These are phyloP conservation scores for Netelia fuscicornis DNA, from an alignment of 2,888 invertebrate genomes.

Conservation along the genomic window DNA sequence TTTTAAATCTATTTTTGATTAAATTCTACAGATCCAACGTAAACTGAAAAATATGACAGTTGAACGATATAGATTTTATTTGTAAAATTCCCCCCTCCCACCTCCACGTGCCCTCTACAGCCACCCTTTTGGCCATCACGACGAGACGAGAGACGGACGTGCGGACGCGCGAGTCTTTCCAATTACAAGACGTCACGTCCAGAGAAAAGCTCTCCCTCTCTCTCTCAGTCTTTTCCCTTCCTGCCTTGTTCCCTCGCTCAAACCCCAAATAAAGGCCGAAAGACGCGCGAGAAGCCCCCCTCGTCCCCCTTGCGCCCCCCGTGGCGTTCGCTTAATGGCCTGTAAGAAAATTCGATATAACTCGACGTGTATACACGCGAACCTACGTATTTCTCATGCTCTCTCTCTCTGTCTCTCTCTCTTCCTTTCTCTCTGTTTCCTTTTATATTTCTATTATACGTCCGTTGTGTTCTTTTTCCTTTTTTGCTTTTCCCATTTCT, in stretches of 20 bases:
- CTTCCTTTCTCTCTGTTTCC: not conserved
- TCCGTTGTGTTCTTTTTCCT: constrained; percentile 1
- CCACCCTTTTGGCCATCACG: constrained; percentile 50
- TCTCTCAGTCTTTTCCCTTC: not conserved
- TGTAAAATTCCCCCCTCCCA: constrained; percentile 30
- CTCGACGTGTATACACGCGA: not conserved
- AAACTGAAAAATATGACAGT: not conserved
- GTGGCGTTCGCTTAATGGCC: constrained; percentile 64
- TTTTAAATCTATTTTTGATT: too few relatives aligned
- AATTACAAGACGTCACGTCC: constrained; percentile 68
- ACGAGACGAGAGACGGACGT: constrained; percentile 57
- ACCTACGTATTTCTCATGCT: not conserved
- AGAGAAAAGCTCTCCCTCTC: constrained; percentile 51
- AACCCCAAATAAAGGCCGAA: constrained; percentile 8
- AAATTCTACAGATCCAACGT: too few relatives aligned
- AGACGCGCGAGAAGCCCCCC: constrained; percentile 43
- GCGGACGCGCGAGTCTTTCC: constrained; percentile 61
- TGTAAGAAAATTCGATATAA: constrained; percentile 66
- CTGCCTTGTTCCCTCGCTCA: too few relatives aligned
- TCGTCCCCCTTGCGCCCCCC: not conserved
- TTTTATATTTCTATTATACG: not conserved
- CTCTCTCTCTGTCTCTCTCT: not conserved
- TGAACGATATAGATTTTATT: constrained; percentile 42
- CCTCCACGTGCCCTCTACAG: not conserved
- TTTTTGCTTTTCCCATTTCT: not conserved